A percentile compares a stretch with the other conserved stretches of the same genome.
These are phyloP conservation scores for Leuctra nigra DNA, from an alignment of 2,888 invertebrate genomes.

Conservation along the genomic window DNA sequence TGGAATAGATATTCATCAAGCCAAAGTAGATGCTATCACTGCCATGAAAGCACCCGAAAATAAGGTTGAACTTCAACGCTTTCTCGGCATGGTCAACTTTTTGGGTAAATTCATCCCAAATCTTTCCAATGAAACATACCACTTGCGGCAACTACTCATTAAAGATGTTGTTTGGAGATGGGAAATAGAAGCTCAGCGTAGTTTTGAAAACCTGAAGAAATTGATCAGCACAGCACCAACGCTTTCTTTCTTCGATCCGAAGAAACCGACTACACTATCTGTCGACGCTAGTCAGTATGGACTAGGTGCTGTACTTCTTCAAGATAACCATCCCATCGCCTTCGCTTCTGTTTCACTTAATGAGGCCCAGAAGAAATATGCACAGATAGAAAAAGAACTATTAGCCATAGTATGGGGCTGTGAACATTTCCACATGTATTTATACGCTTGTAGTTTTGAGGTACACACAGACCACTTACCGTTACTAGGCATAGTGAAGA, in stretches of 20 bases:
- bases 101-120: constrained; percentile 19
- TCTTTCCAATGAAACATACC: constrained; percentile 11
- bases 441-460: not conserved
- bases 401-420: not conserved
- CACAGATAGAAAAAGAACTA: constrained; percentile 5
- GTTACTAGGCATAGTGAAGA: constrained; percentile 1
- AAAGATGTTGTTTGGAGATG: not conserved
- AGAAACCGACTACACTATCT: constrained; percentile 24
- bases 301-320: constrained; percentile 27
- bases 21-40: constrained; percentile 26
- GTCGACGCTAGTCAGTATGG: constrained; percentile 29
- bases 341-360: constrained; percentile 27
- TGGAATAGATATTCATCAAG: constrained; percentile 3
- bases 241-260: constrained; percentile 21
- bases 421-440: constrained; percentile 2
- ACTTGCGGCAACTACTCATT: constrained; percentile 14
- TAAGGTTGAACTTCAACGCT: constrained; percentile 27
- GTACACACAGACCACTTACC: constrained; percentile 15
- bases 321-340: constrained; percentile 23
- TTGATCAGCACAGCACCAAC: constrained; percentile 8
- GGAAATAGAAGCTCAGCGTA: not conserved
- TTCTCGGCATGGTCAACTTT: constrained; percentile 30
- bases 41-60: constrained; percentile 25
- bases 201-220: constrained; percentile 6
- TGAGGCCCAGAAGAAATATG: constrained; percentile 21